Evolutionary conservation across 1,140 invertebrate species (phyloP).

Genomic region (Procambarus clarkii): DNA sequence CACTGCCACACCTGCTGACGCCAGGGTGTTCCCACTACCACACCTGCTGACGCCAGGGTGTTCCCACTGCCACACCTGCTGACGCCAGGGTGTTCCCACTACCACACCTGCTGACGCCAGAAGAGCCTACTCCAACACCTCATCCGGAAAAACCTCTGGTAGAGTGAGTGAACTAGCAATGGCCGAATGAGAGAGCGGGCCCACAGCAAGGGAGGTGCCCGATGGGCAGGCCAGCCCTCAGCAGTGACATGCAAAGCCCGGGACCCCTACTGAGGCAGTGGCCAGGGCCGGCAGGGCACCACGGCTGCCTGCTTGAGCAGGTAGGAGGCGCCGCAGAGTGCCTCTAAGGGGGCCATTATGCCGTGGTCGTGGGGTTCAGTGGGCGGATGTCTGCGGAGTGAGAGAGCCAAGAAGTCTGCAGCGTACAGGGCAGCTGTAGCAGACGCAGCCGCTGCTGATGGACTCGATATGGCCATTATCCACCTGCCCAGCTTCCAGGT

Average conservation of each 20-base stretch:
- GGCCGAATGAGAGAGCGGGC: not conserved
- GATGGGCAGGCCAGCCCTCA: not conserved
- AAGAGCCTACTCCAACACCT: no score
- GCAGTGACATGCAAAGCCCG: slow-evolving; percentile 21
- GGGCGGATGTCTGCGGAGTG: slow-evolving; percentile 63
- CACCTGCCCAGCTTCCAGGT: slow-evolving; percentile 46
- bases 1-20: no score
- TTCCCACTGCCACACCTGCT: not conserved
- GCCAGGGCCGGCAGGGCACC: not conserved
- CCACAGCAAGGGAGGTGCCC: not conserved
- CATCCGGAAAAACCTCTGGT: not conserved
- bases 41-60: no score
- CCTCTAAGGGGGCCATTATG: slow-evolving; percentile 24
- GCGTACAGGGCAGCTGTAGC: slow-evolving; percentile 70
- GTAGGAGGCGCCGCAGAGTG: slow-evolving; percentile 21
- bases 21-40: no score
- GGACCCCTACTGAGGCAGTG: not conserved
- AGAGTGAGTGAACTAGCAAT: not conserved
- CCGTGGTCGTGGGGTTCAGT: slow-evolving; percentile 66
- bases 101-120: not conserved
- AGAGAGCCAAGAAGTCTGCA: slow-evolving; percentile 65
- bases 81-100: no score
- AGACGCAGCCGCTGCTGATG: slow-evolving; percentile 64
- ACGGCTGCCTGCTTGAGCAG: not conserved
- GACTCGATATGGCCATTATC: slow-evolving; percentile 62